A percentile compares a stretch with the other conserved stretches of the same genome.
Evolutionary conservation across 2,113 vertebrate species (phyloP).

Genomic region (Bolborhynchus lineola): DNA sequence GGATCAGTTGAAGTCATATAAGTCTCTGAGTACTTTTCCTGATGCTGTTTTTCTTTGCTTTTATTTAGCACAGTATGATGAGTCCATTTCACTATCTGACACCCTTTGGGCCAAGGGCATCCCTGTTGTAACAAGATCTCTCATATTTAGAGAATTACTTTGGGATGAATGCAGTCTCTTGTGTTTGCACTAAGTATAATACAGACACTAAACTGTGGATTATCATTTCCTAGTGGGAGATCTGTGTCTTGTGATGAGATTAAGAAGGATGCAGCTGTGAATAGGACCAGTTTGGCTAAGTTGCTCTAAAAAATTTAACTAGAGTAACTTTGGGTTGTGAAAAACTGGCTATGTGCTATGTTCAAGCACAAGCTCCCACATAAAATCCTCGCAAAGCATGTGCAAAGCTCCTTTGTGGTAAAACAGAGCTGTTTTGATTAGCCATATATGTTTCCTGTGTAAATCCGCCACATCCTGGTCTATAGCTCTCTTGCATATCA

Average conservation of each 20-base stretch:
- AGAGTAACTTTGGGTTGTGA: conserved; percentile 16
- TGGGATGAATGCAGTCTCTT: conserved; percentile 50
- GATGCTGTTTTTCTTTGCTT: not conserved
- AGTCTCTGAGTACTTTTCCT: not conserved
- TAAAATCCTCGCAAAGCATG: conserved; percentile 62
- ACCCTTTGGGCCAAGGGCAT: not conserved
- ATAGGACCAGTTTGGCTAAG: conserved; percentile 13
- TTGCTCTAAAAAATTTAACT: conserved; percentile 37
- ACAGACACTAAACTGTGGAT: conserved; percentile 60
- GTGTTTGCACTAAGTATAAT: conserved; percentile 57
- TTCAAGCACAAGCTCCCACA: conserved; percentile 42
- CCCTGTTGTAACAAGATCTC: conserved; percentile 40
- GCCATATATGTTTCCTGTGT: conserved; percentile 69
- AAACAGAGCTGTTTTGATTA: conserved; percentile 66
- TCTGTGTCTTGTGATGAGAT: conserved; percentile 54
- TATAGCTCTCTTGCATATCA: conserved; percentile 40
- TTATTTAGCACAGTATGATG: not conserved
- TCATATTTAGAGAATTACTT: conserved; percentile 55
- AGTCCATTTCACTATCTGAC: not conserved
- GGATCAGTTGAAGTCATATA: not conserved
- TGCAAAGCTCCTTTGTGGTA: conserved; percentile 64
- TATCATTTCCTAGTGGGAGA: conserved; percentile 62
- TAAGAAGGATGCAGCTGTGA: conserved; percentile 57
- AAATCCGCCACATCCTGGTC: conserved; percentile 68
- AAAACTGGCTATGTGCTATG: conserved; percentile 15